Evolutionary conservation across 2,113 vertebrate genomes (phyloP), one percentile per base, ranked within the genome.

Genomic region (Zingel zingel): DNA sequence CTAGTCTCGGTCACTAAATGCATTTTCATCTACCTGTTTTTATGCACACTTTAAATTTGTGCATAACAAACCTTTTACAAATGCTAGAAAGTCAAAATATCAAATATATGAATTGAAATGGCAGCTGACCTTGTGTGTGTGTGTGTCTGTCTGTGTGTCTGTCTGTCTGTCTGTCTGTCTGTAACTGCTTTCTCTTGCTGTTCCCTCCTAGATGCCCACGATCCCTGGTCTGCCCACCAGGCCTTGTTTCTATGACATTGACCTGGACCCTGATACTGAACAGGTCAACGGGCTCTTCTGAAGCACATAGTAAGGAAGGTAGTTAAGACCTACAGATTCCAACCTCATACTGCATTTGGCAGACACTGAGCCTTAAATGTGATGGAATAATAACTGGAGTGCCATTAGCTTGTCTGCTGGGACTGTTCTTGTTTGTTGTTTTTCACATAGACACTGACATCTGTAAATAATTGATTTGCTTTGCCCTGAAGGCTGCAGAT

Each of bases 231-330:
- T 99, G 79, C 98, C 98, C 63, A 99, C 98, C 3, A 96, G 98
- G 58, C 98, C 98, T 25, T 99, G 98, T 88, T 99, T 99, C 95
- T 99, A 99, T 62, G 98, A 99, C 74, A 99, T 99, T 57, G 97
- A 99, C 91, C 95, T 99, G 88, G 96, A 99, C 86, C 96, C 98
- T 4, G 93, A 93, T 78, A 97, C 96, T 0, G 97, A 97, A 85
- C 95, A 96, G 86, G 96, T 99, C 82, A 96, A 95, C 1, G 98
- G 98, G 36, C 96, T 99, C 57, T 99, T 99, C 86, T 99, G 54
- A 95, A 96, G 85, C 25, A 14, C n/a, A 43, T 56, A 82, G 75
- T 81, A 25, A 79, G 6, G 13, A 75, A 23, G 15, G 1, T 2
- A 1, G 3, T 77, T 13, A 21, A 51, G 6, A 77, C 33, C 15